These are phyloP conservation scores for Solenodon paradoxus DNA, from an alignment of 2,113 vertebrate genomes.

Conservation along the genomic window DNA sequence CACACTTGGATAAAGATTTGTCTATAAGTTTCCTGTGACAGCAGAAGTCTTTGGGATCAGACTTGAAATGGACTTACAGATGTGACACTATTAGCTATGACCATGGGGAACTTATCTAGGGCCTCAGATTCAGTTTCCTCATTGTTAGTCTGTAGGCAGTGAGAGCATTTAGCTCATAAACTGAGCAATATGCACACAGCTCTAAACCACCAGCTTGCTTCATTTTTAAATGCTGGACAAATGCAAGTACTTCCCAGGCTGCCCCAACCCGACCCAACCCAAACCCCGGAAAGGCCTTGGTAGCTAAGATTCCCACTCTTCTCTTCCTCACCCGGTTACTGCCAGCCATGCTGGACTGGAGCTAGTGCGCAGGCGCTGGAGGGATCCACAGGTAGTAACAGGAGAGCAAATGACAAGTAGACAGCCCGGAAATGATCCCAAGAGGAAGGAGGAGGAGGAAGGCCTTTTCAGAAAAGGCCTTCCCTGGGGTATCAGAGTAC, in stretches of 20 bases:
- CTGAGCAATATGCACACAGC: fast-evolving
- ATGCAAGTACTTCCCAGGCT: too few species aligned
- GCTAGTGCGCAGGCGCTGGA: neutral
- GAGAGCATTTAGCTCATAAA: neutral
- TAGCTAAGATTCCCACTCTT: too few species aligned
- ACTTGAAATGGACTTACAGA: neutral
- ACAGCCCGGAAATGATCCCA: neutral
- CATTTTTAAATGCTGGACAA: neutral
- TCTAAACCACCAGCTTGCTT: neutral
- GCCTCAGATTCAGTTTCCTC: neutral
- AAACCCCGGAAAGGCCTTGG: too few species aligned
- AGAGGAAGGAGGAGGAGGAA: neutral
- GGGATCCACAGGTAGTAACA: neutral
- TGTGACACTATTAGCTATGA: neutral
- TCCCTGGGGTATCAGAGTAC: neutral
- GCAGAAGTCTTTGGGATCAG: neutral
- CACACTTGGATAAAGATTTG: neutral
- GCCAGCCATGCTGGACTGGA: neutral
- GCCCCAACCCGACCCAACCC: neutral
- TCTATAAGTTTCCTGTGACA: neutral
- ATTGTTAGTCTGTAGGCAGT: neutral
- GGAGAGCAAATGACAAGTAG: neutral
- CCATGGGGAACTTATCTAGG: neutral
- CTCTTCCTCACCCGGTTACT: neutral
- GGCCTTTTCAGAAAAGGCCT: neutral